Conservation (phyloP, 2,797 vertebrate genomes). For the Delichon dasypus region DNA sequence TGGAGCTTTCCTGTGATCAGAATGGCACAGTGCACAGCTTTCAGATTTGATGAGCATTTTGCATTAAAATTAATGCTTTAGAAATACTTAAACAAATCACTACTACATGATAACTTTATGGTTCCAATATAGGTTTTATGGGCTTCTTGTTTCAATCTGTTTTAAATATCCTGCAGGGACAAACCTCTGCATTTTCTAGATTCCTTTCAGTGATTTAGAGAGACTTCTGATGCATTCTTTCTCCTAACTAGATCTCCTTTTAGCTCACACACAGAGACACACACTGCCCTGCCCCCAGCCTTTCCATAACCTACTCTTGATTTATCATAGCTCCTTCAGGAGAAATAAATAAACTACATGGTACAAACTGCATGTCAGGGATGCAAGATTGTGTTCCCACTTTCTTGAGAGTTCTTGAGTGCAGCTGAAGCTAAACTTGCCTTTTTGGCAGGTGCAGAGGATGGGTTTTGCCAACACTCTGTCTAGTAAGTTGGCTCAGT, state of each 20-base stretch:
- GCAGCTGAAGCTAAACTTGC: neutral
- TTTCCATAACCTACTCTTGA: neutral
- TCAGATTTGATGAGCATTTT: neutral
- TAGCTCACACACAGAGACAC: rapidly evolving
- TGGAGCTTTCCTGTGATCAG: neutral
- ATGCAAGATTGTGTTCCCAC: neutral
- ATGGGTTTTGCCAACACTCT: neutral
- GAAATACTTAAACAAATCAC: neutral
- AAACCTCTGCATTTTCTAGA: neutral
- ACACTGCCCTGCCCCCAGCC: rapidly evolving
- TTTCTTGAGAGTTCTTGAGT: neutral
- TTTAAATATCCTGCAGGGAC: neutral
- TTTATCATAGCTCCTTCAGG: neutral
- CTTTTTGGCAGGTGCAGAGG: conserved; percentile 1
- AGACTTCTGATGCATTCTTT: neutral
- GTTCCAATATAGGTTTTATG: neutral
- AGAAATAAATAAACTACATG: neutral
- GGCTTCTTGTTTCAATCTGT: neutral
- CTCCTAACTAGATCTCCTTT: neutral
- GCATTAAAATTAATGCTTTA: neutral
- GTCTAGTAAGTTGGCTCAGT: conserved; percentile 14
- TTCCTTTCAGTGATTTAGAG: neutral
- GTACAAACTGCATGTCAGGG: neutral
- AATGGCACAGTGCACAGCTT: neutral
- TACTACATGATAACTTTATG: neutral